Percentiles rank a stretch among this genome's conserved stretches.
Conservation (phyloP, 2,113 vertebrate genomes). For the Condylura cristata region DNA sequence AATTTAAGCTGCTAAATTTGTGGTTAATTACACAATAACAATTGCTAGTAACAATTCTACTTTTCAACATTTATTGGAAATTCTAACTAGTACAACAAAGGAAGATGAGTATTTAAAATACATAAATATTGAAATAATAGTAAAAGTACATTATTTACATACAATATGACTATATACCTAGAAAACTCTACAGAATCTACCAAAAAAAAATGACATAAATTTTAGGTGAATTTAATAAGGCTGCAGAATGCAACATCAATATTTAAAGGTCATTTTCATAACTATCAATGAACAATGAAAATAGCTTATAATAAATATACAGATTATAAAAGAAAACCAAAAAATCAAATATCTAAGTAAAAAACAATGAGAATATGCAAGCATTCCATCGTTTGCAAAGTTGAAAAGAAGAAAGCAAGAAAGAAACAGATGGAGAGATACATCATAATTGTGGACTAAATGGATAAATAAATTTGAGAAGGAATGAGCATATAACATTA, state of each 20-base stretch:
- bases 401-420: constrained; percentile 12
- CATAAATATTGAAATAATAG: not conserved
- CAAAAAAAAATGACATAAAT: not conserved
- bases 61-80: not conserved
- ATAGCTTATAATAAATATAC: not conserved
- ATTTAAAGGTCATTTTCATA: constrained; percentile 27
- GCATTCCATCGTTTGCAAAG: not conserved
- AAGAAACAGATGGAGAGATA: not conserved
- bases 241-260: not conserved
- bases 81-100: not conserved
- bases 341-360: not conserved
- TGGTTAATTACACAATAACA: no score
- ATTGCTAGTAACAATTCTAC: no score
- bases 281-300: not conserved
- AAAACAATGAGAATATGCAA: not conserved
- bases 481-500: no score
- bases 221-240: not conserved
- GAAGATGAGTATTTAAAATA: not conserved
- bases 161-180: not conserved
- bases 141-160: not conserved
- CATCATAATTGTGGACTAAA: no score
- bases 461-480: no score
- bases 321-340: not conserved
- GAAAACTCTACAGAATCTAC: not conserved
- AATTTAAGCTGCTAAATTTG: not conserved